Conservation (phyloP, 2,113 vertebrate species). For the Xiphophorus hellerii region DNA sequence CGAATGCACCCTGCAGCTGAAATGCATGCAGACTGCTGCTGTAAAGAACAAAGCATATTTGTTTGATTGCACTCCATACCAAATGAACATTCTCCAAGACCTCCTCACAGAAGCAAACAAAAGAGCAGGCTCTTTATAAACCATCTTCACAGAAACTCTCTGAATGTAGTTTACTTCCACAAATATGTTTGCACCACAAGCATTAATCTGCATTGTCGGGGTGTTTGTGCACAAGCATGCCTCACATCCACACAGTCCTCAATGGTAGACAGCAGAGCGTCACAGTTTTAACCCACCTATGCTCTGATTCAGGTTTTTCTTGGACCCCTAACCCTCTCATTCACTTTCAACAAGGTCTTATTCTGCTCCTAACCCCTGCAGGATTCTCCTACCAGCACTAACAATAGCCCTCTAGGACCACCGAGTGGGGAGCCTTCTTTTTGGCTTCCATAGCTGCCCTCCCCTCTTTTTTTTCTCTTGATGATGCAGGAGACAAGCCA, state of each 20-base stretch:
- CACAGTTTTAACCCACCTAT: slow-evolving; percentile 9
- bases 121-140: background rate
- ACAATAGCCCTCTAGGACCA: slow-evolving; percentile 29
- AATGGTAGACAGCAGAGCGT: slow-evolving; percentile 35
- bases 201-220: slow-evolving; percentile 29
- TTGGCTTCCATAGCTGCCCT: slow-evolving; percentile 11
- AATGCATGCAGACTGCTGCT: background rate
- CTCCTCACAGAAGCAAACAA: background rate
- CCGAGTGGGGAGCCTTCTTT: slow-evolving; percentile 25
- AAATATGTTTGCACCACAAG: slow-evolving; percentile 12
- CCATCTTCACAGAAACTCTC: background rate
- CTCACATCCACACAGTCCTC: slow-evolving; percentile 9
- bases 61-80: background rate
- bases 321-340: slow-evolving; percentile 49
- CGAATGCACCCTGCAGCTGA: background rate
- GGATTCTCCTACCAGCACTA: slow-evolving; percentile 36
- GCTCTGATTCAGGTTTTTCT: slow-evolving; percentile 36
- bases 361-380: slow-evolving; percentile 57
- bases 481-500: slow-evolving; percentile 19
- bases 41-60: slow-evolving; percentile 2
- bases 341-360: slow-evolving; percentile 57
- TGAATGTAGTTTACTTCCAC: background rate
- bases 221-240: background rate
- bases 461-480: background rate
- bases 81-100: background rate